A percentile compares a stretch with the other conserved stretches of the same genome.
phyloP scores from a whole-genome alignment of 2,113 vertebrate genomes.

The Tapirus terrestris region DNA sequence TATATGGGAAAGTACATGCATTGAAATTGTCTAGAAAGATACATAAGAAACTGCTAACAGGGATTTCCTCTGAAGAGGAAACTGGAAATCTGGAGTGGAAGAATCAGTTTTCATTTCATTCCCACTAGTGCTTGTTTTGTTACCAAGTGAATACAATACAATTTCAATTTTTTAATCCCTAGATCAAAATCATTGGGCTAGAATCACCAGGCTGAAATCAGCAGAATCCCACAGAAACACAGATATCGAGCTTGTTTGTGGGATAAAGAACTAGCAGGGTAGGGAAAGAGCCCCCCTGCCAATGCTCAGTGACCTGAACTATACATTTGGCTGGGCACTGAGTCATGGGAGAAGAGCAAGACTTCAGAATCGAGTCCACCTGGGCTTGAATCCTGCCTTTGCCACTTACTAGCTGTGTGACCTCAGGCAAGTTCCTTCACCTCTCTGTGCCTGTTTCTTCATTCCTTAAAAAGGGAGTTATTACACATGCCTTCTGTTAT shows the following conservation, averaged over 20 bases:
- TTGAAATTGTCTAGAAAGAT: not conserved
- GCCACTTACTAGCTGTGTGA: not conserved
- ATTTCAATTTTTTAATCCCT: conserved; percentile 26
- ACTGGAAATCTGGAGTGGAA: not conserved
- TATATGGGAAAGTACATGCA: not conserved
- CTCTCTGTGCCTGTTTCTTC: not conserved
- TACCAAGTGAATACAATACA: not conserved
- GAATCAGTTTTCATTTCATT: conserved; percentile 9
- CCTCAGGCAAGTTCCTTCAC: not conserved
- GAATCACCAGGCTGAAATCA: conserved; percentile 1
- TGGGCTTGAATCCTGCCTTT: not conserved
- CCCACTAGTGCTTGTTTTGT: conserved; percentile 1
- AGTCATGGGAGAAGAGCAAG: not conserved
- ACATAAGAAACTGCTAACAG: not conserved
- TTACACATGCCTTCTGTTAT: not conserved
- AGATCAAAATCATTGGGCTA: not conserved
- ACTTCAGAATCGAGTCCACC: not conserved
- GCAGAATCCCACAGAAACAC: conserved; percentile 27
- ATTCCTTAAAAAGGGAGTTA: not conserved
- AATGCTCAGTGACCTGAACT: not conserved
- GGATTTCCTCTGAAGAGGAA: not conserved
- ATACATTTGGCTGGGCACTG: not conserved
- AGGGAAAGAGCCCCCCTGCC: not conserved
- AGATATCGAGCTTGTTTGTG: not conserved
- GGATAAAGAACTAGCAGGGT: not conserved